Base-by-base conservation (phyloP, 2,888 invertebrate species). In the Tipula confusa region DNA sequence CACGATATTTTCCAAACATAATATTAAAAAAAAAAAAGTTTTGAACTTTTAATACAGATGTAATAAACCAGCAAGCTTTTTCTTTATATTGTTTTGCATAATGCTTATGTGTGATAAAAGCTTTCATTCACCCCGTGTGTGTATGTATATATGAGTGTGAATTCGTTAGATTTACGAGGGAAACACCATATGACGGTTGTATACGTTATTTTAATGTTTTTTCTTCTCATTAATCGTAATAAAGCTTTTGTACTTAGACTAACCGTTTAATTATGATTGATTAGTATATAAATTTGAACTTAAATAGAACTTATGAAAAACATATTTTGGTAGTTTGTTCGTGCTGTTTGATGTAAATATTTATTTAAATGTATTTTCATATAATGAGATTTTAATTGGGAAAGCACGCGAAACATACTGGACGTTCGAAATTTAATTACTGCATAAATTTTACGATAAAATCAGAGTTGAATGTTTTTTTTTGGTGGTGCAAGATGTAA, bases 321-420 rank as follows among this genome's bases (percentile, higher is more conserved):
- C n/a, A n/a, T n/a, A 9, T 64, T 64, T 43, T 43, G n/a, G 5
- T 64, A 24, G 24, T 64, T 64, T 24, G 64, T 64, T 64, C 64
- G 64, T 64, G 64, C 7, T 24, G 18, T 7, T 64, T 15, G 64
- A 3, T 43, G 15, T 9, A 36, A 36, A 36, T 5, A 36, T 43
- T 43, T 31, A 5, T n/a, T n/a, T n/a, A n/a, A n/a, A n/a, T 31
- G 31, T 43, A n/a, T n/a, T n/a, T 64, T 64, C 18, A 11, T n/a
- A n/a, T 24, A 64, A 64, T 11, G 64, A 64, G 64, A 64, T 64
- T 64, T 64, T 64, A 64, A 64, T 64, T 64, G 64, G 18, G 64
- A 64, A 64, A 64, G 64, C 64, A 64, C 64, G 64, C 64, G 64
- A 64, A 64, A 64, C 64, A 64, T n/a, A n/a, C 18, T 64, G 43